Conservation (phyloP, 30 jellyfish, hydroid and myxozoan species). For the Hydra vulgaris region DNA sequence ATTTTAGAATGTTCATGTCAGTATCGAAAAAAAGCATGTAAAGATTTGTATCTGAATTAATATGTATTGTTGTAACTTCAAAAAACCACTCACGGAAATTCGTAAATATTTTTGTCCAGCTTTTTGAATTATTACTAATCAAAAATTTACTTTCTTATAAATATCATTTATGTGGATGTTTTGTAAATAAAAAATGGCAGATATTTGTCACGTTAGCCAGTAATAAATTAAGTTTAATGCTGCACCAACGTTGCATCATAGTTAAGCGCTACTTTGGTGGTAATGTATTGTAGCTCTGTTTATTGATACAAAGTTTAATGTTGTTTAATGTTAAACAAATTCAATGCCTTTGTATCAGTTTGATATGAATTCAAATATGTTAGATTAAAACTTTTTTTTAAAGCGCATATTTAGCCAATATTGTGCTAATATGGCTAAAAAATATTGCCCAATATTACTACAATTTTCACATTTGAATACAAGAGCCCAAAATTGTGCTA, state of each 20-base stretch:
- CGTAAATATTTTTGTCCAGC: neutral
- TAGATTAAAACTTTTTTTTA: neutral
- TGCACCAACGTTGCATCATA: neutral
- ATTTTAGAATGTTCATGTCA: too few relatives aligned
- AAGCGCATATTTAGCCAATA: neutral
- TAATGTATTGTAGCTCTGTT: neutral
- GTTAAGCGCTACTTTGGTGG: neutral
- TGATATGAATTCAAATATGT: neutral
- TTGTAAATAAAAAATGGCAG: neutral
- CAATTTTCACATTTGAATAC: neutral
- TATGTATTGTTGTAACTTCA: neutral
- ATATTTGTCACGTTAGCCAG: neutral
- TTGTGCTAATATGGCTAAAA: neutral
- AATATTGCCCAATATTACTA: neutral
- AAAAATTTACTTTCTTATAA: neutral
- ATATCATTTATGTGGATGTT: neutral
- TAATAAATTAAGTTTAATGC: neutral
- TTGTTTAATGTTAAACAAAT: neutral
- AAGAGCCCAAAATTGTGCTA: neutral
- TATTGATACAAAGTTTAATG: neutral
- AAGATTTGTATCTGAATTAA: neutral
- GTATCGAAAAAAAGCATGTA: neutral
- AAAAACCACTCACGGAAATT: neutral
- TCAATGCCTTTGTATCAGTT: neutral
- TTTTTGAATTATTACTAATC: neutral